phyloP scores from a whole-genome alignment of 2,888 invertebrate species.

The Autographa gamma region DNA sequence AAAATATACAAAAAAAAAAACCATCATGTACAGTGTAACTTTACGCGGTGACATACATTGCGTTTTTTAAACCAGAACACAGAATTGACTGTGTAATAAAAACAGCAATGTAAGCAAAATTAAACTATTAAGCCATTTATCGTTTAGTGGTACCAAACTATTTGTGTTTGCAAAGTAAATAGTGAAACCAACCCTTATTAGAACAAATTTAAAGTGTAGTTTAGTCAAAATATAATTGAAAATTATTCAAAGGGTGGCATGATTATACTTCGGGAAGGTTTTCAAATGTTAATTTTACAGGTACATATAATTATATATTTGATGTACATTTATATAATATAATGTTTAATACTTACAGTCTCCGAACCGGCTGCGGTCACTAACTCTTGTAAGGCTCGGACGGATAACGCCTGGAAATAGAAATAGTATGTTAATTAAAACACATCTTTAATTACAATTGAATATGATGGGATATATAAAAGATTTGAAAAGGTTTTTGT shows the following conservation, averaged over 20 bases:
- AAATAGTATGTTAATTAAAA: background rate
- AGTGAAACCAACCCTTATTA: conserved; percentile 60
- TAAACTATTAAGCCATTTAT: background rate
- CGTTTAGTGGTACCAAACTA: conserved; percentile 4
- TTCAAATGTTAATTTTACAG: conserved; percentile 77
- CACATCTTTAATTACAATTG: background rate
- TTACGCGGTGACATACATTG: background rate
- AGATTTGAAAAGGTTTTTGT: too few relatives aligned
- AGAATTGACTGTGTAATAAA: background rate
- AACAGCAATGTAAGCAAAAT: background rate
- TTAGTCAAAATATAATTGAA: conserved; percentile 70
- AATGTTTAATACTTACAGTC: conserved; percentile 92
- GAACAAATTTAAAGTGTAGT: conserved; percentile 63
- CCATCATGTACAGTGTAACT: background rate
- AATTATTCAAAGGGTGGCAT: conserved; percentile 71
- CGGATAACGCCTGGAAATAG: conserved; percentile 94
- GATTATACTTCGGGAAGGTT: conserved; percentile 71
- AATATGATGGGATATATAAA: background rate
- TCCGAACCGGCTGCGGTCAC: conserved; percentile 98
- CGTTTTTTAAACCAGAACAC: background rate
- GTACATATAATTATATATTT: conserved; percentile 45
- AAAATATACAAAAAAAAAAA: background rate
- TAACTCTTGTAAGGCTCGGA: conserved; percentile 99
- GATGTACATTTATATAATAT: conserved; percentile 34
- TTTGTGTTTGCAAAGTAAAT: conserved; percentile 33